These are phyloP conservation scores for Scophthalmus maximus DNA, from an alignment of 2,113 vertebrate species.

Conservation along the genomic window DNA sequence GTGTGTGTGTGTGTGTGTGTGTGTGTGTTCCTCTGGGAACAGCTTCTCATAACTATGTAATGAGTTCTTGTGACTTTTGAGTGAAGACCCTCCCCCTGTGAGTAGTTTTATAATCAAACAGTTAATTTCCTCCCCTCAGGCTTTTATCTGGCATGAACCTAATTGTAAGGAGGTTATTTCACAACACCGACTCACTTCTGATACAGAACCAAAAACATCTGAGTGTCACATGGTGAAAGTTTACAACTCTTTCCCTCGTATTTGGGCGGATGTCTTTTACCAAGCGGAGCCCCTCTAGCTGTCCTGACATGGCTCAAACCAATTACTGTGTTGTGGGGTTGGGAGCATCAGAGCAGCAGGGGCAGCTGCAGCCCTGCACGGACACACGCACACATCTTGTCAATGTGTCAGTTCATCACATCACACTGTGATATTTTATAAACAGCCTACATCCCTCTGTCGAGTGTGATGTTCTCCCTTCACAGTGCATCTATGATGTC, in stretches of 20 bases:
- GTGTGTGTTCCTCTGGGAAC: constrained; percentile 23
- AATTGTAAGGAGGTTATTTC: constrained; percentile 8
- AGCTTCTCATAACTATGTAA: constrained; percentile 28
- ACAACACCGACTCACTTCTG: constrained; percentile 26
- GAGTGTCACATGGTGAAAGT: constrained; percentile 4
- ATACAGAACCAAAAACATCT: constrained; percentile 6
- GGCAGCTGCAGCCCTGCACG: constrained; percentile 24
- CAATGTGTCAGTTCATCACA: constrained; percentile 54
- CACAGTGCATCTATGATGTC: neutral
- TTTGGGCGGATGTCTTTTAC: constrained; percentile 25
- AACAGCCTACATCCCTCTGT: constrained; percentile 56
- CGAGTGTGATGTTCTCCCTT: constrained; percentile 28
- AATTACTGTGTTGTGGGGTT: constrained; percentile 1
- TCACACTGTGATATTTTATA: constrained; percentile 55
- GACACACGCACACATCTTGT: constrained; percentile 14
- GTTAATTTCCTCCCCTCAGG: constrained; percentile 17
- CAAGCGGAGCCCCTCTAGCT: constrained; percentile 4
- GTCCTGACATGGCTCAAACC: constrained; percentile 13
- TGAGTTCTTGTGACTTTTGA: constrained; percentile 48
- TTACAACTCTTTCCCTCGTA: neutral
- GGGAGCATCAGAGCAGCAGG: constrained; percentile 14
- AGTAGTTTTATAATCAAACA: constrained; percentile 30
- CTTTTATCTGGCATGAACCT: neutral
- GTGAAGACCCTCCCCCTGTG: constrained; percentile 24
- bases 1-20: neutral